A percentile compares a stretch with the other conserved stretches of the same genome.
These are phyloP conservation scores for Ectemnius cavifrons DNA, from an alignment of 2,888 invertebrate genomes.

Conservation along the genomic window DNA sequence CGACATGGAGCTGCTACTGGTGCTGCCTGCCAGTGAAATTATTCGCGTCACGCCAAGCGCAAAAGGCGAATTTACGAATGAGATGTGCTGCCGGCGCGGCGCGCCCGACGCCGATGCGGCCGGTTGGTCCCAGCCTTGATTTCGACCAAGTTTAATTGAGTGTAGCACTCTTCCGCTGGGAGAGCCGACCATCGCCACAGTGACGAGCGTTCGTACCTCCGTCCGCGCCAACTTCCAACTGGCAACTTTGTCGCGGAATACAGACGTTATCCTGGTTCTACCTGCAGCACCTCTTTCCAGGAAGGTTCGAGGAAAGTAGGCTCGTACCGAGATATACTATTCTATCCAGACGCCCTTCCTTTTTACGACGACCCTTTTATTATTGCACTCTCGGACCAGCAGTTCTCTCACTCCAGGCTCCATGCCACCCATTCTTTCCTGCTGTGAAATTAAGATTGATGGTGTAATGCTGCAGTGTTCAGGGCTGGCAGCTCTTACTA, in stretches of 20 bases:
- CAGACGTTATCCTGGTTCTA: slow-evolving; percentile 44
- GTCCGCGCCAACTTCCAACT: slow-evolving; percentile 35
- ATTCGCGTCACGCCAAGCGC: slow-evolving; percentile 68
- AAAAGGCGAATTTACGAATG: slow-evolving; percentile 70
- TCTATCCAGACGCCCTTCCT: neutral
- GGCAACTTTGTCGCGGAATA: slow-evolving; percentile 53
- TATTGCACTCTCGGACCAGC: slow-evolving; percentile 30
- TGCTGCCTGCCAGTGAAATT: slow-evolving; percentile 61
- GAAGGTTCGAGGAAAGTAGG: slow-evolving; percentile 25
- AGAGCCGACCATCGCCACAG: slow-evolving; percentile 54
- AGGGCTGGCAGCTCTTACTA: slow-evolving; percentile 17
- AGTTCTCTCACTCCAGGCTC: slow-evolving; percentile 9
- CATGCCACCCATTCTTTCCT: neutral
- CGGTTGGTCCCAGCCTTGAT: slow-evolving; percentile 67
- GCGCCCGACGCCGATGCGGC: slow-evolving; percentile 53
- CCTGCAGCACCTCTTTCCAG: slow-evolving; percentile 7
- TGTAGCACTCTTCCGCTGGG: slow-evolving; percentile 68
- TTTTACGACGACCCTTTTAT: slow-evolving; percentile 42
- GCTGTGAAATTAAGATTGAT: slow-evolving; percentile 46
- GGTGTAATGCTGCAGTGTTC: slow-evolving; percentile 34
- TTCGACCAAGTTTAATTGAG: slow-evolving; percentile 75
- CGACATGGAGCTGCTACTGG: slow-evolving; percentile 9
- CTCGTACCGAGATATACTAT: slow-evolving; percentile 3
- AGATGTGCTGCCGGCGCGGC: slow-evolving; percentile 58
- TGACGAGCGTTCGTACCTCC: slow-evolving; percentile 25